These are phyloP conservation scores for Heliconius himera DNA, from an alignment of 1,140 invertebrate species.

Conservation along the genomic window DNA sequence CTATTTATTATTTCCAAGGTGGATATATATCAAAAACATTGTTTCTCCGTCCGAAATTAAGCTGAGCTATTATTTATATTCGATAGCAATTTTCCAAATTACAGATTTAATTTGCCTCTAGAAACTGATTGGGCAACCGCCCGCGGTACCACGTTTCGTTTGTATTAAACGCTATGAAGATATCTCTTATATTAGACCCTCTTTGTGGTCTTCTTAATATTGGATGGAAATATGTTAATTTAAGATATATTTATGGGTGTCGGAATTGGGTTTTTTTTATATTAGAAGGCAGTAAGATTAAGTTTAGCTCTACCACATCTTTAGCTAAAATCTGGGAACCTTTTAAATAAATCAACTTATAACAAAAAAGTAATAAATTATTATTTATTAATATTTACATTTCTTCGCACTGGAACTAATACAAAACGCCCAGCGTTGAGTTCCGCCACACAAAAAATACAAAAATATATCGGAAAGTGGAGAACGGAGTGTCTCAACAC, in stretches of 20 bases:
- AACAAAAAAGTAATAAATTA: too few species aligned
- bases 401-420: too few species aligned
- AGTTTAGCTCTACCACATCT: too few species aligned
- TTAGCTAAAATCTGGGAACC: too few species aligned
- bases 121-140: slow-evolving; percentile 10
- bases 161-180: slow-evolving; percentile 10
- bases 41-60: slow-evolving; percentile 55
- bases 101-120: slow-evolving; percentile 36
- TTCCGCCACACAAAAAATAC: too few species aligned
- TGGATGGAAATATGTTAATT: neutral
- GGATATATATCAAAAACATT: slow-evolving; percentile 54
- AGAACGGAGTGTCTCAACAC: too few species aligned
- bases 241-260: neutral
- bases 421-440: too few species aligned
- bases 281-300: too few species aligned
- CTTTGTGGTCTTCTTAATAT: neutral
- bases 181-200: neutral
- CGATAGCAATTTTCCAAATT: slow-evolving; percentile 41
- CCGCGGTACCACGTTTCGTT: neutral
- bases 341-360: too few species aligned
- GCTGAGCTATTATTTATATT: slow-evolving; percentile 38
- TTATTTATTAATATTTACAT: too few species aligned
- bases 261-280: too few species aligned
- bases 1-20: slow-evolving; percentile 56
- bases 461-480: too few species aligned